Conservation (phyloP, 2,113 vertebrate species). For the Bambusicola thoracicus region DNA sequence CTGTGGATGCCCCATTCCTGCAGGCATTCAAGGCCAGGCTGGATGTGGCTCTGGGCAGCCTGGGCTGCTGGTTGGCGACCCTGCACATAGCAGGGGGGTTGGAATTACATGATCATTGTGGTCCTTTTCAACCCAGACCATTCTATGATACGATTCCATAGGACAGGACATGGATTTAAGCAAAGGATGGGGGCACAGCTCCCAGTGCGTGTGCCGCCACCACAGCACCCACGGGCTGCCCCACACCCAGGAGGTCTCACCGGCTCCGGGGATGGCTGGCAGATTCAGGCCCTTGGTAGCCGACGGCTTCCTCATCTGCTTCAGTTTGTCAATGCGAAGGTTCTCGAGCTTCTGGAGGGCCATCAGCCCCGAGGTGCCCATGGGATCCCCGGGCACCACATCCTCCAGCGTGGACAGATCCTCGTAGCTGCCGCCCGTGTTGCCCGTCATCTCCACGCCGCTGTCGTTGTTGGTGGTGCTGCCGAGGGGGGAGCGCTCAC, state of each 20-base stretch:
- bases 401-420: conserved; percentile 93
- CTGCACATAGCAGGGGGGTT: too few species aligned
- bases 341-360: conserved; percentile 92
- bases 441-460: conserved; percentile 95
- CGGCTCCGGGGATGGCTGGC: conserved; percentile 83
- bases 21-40: too few species aligned
- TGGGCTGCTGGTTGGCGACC: too few species aligned
- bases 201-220: too few species aligned
- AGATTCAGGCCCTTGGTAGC: conserved; percentile 83
- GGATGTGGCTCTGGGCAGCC: too few species aligned
- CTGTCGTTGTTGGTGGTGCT: conserved; percentile 97
- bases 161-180: background rate
- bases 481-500: conserved; percentile 92
- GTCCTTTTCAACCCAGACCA: too few species aligned
- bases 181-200: too few species aligned
- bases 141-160: too few species aligned
- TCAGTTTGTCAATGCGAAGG: conserved; percentile 93
- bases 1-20: too few species aligned
- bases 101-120: too few species aligned
- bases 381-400: conserved; percentile 66
- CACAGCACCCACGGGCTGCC: too few species aligned
- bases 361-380: conserved; percentile 84
- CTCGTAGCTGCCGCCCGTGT: conserved; percentile 90
- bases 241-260: conserved; percentile 67
- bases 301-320: conserved; percentile 86